Evolutionary conservation across 2,797 vertebrate genomes (phyloP), one percentile per base, ranked within the genome.

Genomic region (Darevskia nairensis): DNA sequence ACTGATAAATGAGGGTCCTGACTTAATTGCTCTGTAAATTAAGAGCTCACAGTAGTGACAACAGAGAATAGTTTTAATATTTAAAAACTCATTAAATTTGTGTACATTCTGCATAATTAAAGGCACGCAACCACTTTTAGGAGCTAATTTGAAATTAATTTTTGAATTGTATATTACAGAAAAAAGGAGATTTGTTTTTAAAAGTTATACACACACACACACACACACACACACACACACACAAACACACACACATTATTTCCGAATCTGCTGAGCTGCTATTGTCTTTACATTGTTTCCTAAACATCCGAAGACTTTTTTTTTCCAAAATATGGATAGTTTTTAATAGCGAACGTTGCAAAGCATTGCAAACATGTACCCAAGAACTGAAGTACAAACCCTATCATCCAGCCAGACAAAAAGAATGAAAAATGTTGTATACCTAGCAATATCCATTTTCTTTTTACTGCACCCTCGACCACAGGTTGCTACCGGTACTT

Each of bases 11-110:
- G 98, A 99, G 98, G 97, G 97, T 97, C 97, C 93, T 97, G 96
- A 98, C 97, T 98, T 99, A 99, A 99, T 99, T 99, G 98, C 98
- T 98, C 97, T 97, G 98, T 98, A 98, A 99, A 99, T 99, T 98
- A 99, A 99, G 98, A 98, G 97, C 98, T 99, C 98, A 98, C 97
- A 97, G 97, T 98, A 96, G 96, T 98, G 98, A 98, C 97, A 98
- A 97, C 97, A 97, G 96, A 98, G 95, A 97, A 96, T 96, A 97
- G 97, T 98, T 99, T 99, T 98, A 98, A 98, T 99, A 98, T 99
- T 99, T 98, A 98, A 98, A 98, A 98, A 98, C 97, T 98, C 98
- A 98, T 99, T 99, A 99, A 97, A 97, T 96, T 97, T 96, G 96
- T 97, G 96, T 98, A 97, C 95, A 96, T 97, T 97, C 95, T 97